Evolutionary conservation across 2,797 vertebrate species (phyloP), one percentile per base, ranked within the genome.

Genomic region (Microchirus variegatus): DNA sequence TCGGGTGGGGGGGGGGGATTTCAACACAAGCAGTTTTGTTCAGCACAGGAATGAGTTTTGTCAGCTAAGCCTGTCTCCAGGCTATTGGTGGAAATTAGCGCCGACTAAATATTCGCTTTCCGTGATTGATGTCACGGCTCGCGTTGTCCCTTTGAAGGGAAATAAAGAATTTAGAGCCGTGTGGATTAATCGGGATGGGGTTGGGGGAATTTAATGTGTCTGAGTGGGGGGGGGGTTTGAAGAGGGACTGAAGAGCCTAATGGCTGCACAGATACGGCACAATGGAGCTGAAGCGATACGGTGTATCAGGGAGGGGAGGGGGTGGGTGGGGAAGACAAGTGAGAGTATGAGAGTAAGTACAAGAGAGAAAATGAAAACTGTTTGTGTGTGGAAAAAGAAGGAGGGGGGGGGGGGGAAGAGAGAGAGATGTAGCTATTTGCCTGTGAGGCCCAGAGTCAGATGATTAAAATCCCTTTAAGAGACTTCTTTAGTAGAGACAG

Each of bases 71-170:
- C 87, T 86, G 89, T 93, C 91, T 93, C 89, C 87, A 89, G 90
- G 91, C 93, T 92, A 92, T 91, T 92, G 91, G 90, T 90, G 90
- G 89, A 92, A 94, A 94, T 92, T 93, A 93, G 90, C 84, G 78
- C 72, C 78, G 82, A 90, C 91, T 93, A 93, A 93, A 93, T 93
- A 93, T 92, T 93, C 92, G 75, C 88, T 90, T 92, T 89, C 88
- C 72, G 75, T 93, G 92, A 93, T 93, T 93, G 92, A 93, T 92
- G 91, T 93, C 91, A 92, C 81, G 86, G 91, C 88, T 92, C 37
- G 72, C 71, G 86, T 88, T 90, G 91, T 92, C 91, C 88, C 90
- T 92, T 92, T 91, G 91, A 92, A 92, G 89, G 87, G 82, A 91
- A 92, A 92, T 92, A 91, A 92, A 93, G 91, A 90, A 91, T 90